phyloP scores from a whole-genome alignment of 1,140 invertebrate species.

The Daktulosphaira vitifoliae region DNA sequence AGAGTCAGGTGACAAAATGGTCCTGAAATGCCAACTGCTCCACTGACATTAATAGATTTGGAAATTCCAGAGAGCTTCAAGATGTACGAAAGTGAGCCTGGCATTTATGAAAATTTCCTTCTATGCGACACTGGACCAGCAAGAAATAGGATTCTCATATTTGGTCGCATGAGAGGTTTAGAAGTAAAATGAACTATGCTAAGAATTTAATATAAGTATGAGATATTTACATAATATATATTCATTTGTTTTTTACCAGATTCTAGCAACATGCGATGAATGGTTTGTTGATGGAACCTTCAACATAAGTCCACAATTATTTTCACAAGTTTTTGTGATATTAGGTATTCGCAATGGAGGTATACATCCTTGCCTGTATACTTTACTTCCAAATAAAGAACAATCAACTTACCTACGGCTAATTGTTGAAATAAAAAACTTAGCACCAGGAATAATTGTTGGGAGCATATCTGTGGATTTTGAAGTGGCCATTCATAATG shows the following conservation, averaged over 20 bases:
- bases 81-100: background rate
- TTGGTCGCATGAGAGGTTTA: constrained; percentile 1
- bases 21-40: background rate
- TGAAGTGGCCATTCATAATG: background rate
- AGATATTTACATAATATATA: background rate
- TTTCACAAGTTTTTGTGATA: background rate
- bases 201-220: background rate
- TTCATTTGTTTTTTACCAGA: background rate
- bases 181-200: background rate
- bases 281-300: constrained; percentile 15
- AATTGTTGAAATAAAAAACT: background rate
- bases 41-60: background rate
- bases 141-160: background rate
- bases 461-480: background rate
- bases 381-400: background rate
- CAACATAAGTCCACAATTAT: background rate
- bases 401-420: background rate
- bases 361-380: background rate
- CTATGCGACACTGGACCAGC: background rate
- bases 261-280: background rate
- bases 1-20: background rate
- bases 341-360: background rate
- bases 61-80: background rate
- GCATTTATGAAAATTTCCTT: background rate
- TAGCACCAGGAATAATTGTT: background rate